A percentile compares a stretch with the other conserved stretches of the same genome.
These are phyloP conservation scores for Corvus hawaiiensis DNA, from an alignment of 2,113 vertebrate genomes.

Conservation along the genomic window DNA sequence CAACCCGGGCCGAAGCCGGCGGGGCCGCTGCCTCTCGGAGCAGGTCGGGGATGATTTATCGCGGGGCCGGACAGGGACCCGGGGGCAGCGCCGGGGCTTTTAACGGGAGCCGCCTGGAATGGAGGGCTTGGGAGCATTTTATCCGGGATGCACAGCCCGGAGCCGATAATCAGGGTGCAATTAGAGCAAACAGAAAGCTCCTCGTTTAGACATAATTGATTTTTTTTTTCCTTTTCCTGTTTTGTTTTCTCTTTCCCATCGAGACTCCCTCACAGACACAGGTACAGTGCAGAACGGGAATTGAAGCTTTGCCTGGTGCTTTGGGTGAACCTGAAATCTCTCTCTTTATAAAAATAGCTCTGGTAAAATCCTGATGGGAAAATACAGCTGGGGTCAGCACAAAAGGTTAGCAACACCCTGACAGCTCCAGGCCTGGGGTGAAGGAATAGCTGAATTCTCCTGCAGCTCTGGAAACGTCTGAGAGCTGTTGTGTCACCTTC, in stretches of 20 bases:
- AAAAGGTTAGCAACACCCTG: neutral
- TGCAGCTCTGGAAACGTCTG: neutral
- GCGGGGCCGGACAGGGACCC: slow-evolving; percentile 75
- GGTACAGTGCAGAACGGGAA: neutral
- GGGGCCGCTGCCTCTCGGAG: slow-evolving; percentile 82
- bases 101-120: slow-evolving; percentile 68
- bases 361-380: neutral
- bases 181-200: neutral
- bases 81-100: slow-evolving; percentile 82
- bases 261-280: neutral
- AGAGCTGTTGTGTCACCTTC: slow-evolving; percentile 14
- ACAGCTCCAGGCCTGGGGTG: neutral
- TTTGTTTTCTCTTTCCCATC: neutral
- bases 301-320: neutral
- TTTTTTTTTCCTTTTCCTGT: neutral
- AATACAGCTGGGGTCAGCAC: neutral
- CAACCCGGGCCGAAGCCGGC: slow-evolving; percentile 85
- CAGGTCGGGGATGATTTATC: slow-evolving; percentile 78
- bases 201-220: neutral
- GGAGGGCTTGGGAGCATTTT: neutral
- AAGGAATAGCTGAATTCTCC: neutral
- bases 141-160: neutral
- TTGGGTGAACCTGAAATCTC: neutral
- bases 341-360: neutral
- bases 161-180: neutral